Conservation (phyloP, 2,888 invertebrate genomes). For the Bombylius major region DNA sequence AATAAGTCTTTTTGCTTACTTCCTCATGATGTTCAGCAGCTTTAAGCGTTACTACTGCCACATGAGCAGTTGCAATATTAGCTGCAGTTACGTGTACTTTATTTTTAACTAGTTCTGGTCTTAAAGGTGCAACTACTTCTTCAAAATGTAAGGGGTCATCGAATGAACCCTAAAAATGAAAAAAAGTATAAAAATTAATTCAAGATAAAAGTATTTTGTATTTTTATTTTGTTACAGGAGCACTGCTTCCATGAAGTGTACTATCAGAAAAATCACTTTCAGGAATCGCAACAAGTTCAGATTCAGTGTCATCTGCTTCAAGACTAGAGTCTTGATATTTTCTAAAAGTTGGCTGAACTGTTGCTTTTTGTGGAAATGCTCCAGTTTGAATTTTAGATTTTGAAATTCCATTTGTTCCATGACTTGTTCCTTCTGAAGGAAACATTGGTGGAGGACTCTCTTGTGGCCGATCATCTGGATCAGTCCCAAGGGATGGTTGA, state of each 20-base stretch:
- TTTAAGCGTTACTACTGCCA: slow-evolving; percentile 18
- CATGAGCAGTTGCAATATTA: slow-evolving; percentile 17
- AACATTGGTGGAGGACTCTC: slow-evolving; percentile 51
- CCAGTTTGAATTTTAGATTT: slow-evolving; percentile 38
- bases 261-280: slow-evolving; percentile 82
- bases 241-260: slow-evolving; percentile 64
- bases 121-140: slow-evolving; percentile 37
- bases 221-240: slow-evolving; percentile 38
- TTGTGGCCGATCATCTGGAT: slow-evolving; percentile 44
- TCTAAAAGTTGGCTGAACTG: slow-evolving; percentile 34
- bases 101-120: slow-evolving; percentile 27
- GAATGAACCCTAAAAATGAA: slow-evolving; percentile 45
- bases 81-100: slow-evolving; percentile 16
- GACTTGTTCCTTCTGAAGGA: slow-evolving; percentile 42
- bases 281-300: slow-evolving; percentile 78
- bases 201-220: neutral
- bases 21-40: slow-evolving; percentile 27
- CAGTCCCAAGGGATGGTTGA: slow-evolving; percentile 61
- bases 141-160: slow-evolving; percentile 52
- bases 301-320: slow-evolving; percentile 77
- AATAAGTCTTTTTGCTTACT: slow-evolving; percentile 12
- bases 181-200: neutral
- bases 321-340: slow-evolving; percentile 44
- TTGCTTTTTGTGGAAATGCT: slow-evolving; percentile 56
- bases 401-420: slow-evolving; percentile 33